These are phyloP conservation scores for Oligia latruncula DNA, from an alignment of 2,888 invertebrate species.

Conservation along the genomic window DNA sequence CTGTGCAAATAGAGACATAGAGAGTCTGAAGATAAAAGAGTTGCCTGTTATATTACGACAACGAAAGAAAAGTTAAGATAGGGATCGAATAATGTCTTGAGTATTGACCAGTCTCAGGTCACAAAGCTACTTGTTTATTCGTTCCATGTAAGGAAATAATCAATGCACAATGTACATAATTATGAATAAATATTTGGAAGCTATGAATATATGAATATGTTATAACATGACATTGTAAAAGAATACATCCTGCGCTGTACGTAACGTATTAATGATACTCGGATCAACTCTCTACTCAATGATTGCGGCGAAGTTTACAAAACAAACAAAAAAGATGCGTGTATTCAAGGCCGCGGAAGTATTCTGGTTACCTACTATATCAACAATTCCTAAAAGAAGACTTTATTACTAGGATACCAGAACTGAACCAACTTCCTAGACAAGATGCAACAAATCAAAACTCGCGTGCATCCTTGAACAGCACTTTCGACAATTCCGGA, in stretches of 20 bases:
- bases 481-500: constrained; percentile 35
- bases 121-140: neutral
- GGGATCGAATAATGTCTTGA: neutral
- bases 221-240: constrained; percentile 13
- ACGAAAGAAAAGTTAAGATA: neutral
- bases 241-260: constrained; percentile 4
- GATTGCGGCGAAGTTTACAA: constrained; percentile 5
- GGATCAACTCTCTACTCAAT: constrained; percentile 4
- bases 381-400: constrained; percentile 19
- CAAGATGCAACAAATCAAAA: constrained; percentile 1
- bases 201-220: neutral
- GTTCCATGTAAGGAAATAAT: neutral
- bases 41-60: neutral
- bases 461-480: constrained; percentile 32
- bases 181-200: constrained; percentile 6
- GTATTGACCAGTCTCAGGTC: neutral
- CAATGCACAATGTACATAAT: constrained; percentile 1
- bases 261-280: neutral
- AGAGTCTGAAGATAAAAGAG: neutral
- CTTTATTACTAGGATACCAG: neutral
- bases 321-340: constrained; percentile 12
- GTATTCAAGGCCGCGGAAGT: constrained; percentile 1
- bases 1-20: neutral
- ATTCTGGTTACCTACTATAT: neutral
- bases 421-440: neutral